Evolutionary conservation across 2,113 vertebrate genomes (phyloP), one percentile per base, ranked within the genome.

Genomic region (Marcusenius ussheri): DNA sequence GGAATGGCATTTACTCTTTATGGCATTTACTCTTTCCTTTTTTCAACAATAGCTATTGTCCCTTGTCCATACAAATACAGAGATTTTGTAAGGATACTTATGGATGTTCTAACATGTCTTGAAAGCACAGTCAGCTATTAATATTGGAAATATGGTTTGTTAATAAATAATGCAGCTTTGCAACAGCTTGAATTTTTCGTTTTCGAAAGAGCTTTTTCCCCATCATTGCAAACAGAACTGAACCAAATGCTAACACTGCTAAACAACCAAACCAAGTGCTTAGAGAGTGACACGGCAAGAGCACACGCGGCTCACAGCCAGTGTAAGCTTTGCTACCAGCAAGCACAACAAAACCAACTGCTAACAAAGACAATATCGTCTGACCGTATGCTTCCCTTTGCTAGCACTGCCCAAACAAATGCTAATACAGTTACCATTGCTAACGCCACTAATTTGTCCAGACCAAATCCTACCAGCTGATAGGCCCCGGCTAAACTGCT

Each of bases 221-320:
- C 45, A 84, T 84, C 83, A 47, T 27, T 21, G 83, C 42, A 84
- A 84, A 84, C 45, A 84, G 39, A 84, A 84, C 83, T 46, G 31
- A 45, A 45, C 47, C 45, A 84, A 84, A 84, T 84, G 83, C 83
- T 84, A 84, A 84, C 83, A 84, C 17, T 46, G 45, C 83, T 84
- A 84, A 39, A 47, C 45, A 47, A 46, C 35, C 85, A 87, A 56
- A 53, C 3, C 27, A 19, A 87, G 47, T 6, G 85, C n/a, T 53
- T 35, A 31, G 49, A 17, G 45, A 56, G 50, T 87, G 47, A 51
- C 27, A 47, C 46, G 46, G 47, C 9, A 21, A 15, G 11, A 7
- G 85, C 50, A 35, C 31, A 87, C 0, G 5, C 31, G 27, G 39
- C 42, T 45, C 9, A 24, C 45, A 47, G 83, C 45, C 83, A 24